phyloP scores from a whole-genome alignment of 2,888 invertebrate genomes.

The Orthosia incerta region DNA sequence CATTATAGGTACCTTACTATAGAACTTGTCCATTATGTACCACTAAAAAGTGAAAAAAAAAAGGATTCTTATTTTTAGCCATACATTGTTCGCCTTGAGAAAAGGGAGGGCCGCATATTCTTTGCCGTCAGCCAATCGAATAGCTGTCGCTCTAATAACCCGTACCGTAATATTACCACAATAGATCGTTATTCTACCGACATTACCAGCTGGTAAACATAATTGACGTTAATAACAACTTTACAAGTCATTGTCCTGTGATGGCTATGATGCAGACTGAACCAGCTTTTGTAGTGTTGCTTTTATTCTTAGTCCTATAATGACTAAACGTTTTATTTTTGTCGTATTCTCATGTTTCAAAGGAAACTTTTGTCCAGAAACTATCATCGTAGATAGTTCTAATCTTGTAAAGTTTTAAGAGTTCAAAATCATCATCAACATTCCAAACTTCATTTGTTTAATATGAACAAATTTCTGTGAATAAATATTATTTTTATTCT shows the following conservation, averaged over 20 bases:
- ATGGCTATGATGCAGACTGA: neutral
- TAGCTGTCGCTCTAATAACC: constrained; percentile 3
- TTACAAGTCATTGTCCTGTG: neutral
- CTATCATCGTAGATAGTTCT: too few relatives aligned
- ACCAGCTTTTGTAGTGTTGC: neutral
- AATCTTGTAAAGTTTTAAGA: neutral
- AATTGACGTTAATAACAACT: constrained; percentile 7
- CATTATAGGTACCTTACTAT: too few relatives aligned
- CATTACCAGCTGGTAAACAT: neutral
- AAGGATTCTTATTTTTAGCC: neutral
- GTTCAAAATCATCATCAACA: neutral
- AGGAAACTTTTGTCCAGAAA: neutral
- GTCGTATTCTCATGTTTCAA: neutral
- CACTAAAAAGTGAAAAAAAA: too few relatives aligned
- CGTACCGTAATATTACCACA: neutral
- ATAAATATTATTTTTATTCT: too few relatives aligned
- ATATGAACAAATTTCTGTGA: too few relatives aligned
- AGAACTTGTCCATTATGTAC: too few relatives aligned
- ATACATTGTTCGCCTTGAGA: neutral
- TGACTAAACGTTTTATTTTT: neutral
- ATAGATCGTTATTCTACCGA: neutral
- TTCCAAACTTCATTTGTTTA: neutral
- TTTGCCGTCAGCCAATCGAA: neutral
- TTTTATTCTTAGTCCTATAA: neutral
- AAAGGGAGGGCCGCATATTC: neutral